Evolutionary conservation across 2,113 vertebrate species (phyloP).

Genomic region (Megaceryle maxima): DNA sequence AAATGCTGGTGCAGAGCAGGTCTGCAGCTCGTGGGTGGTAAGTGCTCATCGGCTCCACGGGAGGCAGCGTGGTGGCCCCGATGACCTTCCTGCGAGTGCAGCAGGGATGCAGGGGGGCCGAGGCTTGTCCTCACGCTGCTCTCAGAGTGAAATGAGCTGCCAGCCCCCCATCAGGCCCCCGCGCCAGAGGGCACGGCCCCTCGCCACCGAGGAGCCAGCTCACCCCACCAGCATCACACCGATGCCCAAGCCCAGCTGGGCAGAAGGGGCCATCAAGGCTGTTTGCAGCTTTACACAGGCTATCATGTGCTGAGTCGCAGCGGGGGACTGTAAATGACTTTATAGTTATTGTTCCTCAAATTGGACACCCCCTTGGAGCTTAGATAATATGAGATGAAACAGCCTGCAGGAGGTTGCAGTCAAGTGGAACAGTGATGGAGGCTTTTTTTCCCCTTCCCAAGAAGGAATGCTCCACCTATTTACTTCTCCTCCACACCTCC

Average conservation of each 20-base stretch:
- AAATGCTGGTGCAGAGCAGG: rapidly evolving
- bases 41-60: rapidly evolving
- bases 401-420: constrained; percentile 45
- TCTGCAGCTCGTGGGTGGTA: background rate
- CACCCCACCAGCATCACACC: background rate
- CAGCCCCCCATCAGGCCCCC: background rate
- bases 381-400: constrained; percentile 66
- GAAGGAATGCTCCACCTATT: constrained; percentile 16
- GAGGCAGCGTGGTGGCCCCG: rapidly evolving
- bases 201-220: rapidly evolving
- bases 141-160: background rate
- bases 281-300: constrained; percentile 11
- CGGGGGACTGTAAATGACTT: constrained; percentile 64
- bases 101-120: rapidly evolving
- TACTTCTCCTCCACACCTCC: background rate
- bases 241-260: background rate
- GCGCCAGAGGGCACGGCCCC: rapidly evolving
- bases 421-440: constrained; percentile 38
- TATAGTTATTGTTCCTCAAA: constrained; percentile 69
- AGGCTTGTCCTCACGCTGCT: rapidly evolving
- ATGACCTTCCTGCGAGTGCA: rapidly evolving
- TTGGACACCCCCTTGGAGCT: constrained; percentile 65
- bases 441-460: background rate
- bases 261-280: background rate
- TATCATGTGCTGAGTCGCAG: constrained; percentile 30